Conservation (phyloP, 1,140 invertebrate species). For the Nasonia vitripennis region DNA sequence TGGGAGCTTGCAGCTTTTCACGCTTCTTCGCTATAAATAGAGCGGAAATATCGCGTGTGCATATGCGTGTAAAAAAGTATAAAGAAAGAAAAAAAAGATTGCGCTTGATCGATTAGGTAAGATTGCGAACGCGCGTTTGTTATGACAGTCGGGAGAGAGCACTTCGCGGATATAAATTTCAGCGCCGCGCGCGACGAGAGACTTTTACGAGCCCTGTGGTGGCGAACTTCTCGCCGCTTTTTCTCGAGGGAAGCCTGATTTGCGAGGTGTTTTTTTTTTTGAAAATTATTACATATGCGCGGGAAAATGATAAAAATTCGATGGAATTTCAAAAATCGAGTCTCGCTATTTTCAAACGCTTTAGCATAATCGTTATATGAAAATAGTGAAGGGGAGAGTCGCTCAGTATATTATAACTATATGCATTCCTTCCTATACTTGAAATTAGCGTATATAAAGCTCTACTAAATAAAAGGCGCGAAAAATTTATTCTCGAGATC, state of each 20-base stretch:
- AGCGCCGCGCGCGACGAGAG: neutral
- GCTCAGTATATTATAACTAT: too few species aligned
- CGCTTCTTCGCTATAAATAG: neutral
- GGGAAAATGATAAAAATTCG: neutral
- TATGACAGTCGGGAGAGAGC: constrained; percentile 58
- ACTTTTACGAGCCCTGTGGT: neutral
- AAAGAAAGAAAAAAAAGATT: neutral
- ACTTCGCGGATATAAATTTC: neutral
- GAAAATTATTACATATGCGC: too few species aligned
- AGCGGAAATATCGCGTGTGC: neutral
- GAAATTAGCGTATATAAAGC: too few species aligned
- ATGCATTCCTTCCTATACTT: too few species aligned
- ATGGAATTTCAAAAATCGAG: neutral
- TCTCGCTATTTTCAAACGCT: neutral
- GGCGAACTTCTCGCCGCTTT: neutral
- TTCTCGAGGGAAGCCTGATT: neutral
- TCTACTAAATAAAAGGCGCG: too few species aligned
- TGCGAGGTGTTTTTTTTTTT: neutral
- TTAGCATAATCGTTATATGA: too few species aligned
- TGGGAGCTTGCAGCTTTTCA: too few species aligned
- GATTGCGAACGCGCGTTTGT: constrained; percentile 59
- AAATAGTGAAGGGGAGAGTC: too few species aligned
- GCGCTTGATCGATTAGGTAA: constrained; percentile 19
- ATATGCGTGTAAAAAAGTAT: neutral
- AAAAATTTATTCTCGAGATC: too few species aligned